Evolutionary conservation across 1,140 invertebrate species (phyloP).

Genomic region (Zaprionus ornatus): DNA sequence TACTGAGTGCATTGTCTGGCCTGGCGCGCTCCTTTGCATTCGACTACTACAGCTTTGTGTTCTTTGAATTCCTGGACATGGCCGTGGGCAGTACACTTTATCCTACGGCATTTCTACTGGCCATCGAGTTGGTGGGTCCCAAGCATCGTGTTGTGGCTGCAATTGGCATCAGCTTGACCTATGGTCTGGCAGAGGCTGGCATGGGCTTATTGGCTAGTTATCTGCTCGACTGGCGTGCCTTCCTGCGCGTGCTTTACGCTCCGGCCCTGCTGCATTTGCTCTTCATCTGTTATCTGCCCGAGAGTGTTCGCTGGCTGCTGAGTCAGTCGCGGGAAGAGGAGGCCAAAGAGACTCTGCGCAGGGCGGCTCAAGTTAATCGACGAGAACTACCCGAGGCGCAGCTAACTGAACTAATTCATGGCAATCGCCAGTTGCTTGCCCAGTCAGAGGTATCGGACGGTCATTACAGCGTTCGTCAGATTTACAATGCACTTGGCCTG

Average conservation of each 20-base stretch:
- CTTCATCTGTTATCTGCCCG: slow-evolving; percentile 86
- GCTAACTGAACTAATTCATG: slow-evolving; percentile 81
- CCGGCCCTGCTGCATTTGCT: slow-evolving; percentile 87
- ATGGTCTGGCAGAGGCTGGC: slow-evolving; percentile 89
- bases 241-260: slow-evolving; percentile 88
- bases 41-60: slow-evolving; percentile 86
- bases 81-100: slow-evolving; percentile 87
- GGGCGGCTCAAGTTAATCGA: slow-evolving; percentile 89
- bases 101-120: slow-evolving; percentile 86
- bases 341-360: slow-evolving; percentile 86
- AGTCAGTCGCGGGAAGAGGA: slow-evolving; percentile 88
- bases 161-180: slow-evolving; percentile 88
- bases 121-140: slow-evolving; percentile 91
- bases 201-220: slow-evolving; percentile 88
- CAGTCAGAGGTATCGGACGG: slow-evolving; percentile 60
- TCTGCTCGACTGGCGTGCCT: slow-evolving; percentile 88
- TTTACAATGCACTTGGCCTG: slow-evolving; percentile 83
- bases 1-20: slow-evolving; percentile 86
- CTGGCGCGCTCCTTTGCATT: slow-evolving; percentile 87
- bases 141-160: slow-evolving; percentile 89
- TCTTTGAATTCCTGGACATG: slow-evolving; percentile 88
- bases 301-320: slow-evolving; percentile 90
- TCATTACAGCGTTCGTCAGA: slow-evolving; percentile 84
- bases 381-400: slow-evolving; percentile 85
- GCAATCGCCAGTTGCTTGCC: slow-evolving; percentile 64